Percentiles rank a stretch among this genome's conserved stretches.
Evolutionary conservation across 2,888 invertebrate species (phyloP).

Genomic region (Luffia ferchaultella): DNA sequence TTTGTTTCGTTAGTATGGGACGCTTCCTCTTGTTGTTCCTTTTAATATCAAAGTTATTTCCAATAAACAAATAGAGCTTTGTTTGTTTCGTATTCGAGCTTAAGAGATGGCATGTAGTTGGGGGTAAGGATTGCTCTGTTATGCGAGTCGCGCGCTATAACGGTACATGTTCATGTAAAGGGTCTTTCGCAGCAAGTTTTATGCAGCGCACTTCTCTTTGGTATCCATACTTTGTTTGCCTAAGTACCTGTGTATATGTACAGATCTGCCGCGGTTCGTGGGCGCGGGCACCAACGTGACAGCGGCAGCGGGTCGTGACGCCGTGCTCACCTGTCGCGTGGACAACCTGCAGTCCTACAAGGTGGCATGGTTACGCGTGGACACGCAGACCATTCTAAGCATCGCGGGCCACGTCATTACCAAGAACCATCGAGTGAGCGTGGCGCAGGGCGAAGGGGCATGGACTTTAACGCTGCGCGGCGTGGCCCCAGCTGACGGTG

Average conservation of each 20-base stretch:
- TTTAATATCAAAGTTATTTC: neutral
- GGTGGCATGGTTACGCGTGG: conserved; percentile 90
- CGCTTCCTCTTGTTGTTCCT: neutral
- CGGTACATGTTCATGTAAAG: no score
- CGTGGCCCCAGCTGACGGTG: conserved; percentile 80
- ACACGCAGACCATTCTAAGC: conserved; percentile 89
- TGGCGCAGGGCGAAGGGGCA: conserved; percentile 81
- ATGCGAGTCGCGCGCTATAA: no score
- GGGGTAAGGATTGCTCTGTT: no score
- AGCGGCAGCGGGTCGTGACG: conserved; percentile 72
- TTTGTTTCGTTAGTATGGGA: neutral
- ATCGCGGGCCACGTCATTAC: conserved; percentile 91
- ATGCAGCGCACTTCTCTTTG: no score
- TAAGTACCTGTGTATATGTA: no score
- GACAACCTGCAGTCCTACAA: conserved; percentile 75
- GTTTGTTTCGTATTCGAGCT: neutral
- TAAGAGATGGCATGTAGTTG: no score
- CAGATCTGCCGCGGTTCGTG: conserved; percentile 73
- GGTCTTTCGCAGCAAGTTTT: no score
- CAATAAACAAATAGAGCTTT: neutral
- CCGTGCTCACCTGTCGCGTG: conserved; percentile 71
- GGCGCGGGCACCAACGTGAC: conserved; percentile 74
- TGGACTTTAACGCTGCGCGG: conserved; percentile 85
- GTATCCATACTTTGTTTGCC: no score
- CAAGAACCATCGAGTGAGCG: conserved; percentile 86